Base-by-base conservation (phyloP, 2,113 vertebrate genomes). In the Sander vitreus region DNA sequence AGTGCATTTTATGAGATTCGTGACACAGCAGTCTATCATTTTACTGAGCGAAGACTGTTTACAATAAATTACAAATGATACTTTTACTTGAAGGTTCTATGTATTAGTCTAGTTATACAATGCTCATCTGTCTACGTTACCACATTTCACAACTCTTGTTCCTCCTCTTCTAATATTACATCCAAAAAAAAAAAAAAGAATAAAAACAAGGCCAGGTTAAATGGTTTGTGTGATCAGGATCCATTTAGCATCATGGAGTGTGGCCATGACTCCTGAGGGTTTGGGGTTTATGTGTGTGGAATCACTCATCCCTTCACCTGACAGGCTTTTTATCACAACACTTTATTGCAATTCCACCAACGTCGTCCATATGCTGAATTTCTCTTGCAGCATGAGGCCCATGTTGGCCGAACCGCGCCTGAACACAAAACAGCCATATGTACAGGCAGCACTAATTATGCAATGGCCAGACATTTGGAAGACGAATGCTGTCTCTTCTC, bases 241-340 rank as follows among this genome's bases (percentile, higher is more conserved):
- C 18, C 19, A 30, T 78, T 81, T 69, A 65, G 53, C 21, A 65
- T 67, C 51, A 36, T 6, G 55, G 25, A 69, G 62, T 23, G 1
- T 13, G 9, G 51, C 39, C 39, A 16, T 74, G 47, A 86, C 15
- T 73, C 54, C 69, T 51, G 25, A 19, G 53, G 30, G 33, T 57
- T 84, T 67, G 19, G 14, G 18, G 63, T 83, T 74, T 84, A n/a
- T 59, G 16, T 54, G 30, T 23, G 19, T 36, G 43, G 51, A 80
- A 47, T 73, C 70, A 76, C 48, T 76, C 48, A 73, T 81, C 73
- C 33, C 58, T 74, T 77, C 64, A 85, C 81, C 76, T 90, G 60
- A 87, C 82, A 87, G 64, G 74, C 65, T 64, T 78, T 85, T 79
- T 77, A 64, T 73, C 60, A 51, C 62, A 65, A 47, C 78, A 75